These are phyloP conservation scores for Hirtodrosophila histrioides DNA, from an alignment of 2,888 invertebrate genomes.

Conservation along the genomic window DNA sequence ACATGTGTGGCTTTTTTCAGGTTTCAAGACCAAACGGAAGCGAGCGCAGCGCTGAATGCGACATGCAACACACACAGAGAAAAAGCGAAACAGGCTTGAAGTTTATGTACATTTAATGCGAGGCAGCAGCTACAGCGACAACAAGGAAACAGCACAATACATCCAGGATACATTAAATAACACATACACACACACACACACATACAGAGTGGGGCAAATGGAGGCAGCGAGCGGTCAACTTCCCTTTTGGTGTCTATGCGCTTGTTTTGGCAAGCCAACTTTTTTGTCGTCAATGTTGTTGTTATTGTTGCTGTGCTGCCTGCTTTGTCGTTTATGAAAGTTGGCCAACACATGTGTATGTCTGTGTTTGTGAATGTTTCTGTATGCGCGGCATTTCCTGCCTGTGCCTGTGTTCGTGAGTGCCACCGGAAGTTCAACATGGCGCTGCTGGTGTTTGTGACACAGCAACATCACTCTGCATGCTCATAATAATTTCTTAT, in stretches of 20 bases:
- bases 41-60: constrained; percentile 53
- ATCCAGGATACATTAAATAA: constrained; percentile 82
- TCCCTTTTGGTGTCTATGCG: constrained; percentile 72
- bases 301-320: constrained; percentile 29
- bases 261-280: constrained; percentile 66
- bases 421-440: constrained; percentile 68
- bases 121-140: constrained; percentile 53
- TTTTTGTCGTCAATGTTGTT: constrained; percentile 34
- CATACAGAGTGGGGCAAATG: constrained; percentile 37
- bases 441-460: constrained; percentile 58
- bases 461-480: constrained; percentile 46
- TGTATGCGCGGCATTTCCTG: constrained; percentile 55
- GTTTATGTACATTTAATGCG: constrained; percentile 74
- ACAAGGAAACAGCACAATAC: constrained; percentile 76
- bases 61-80: constrained; percentile 37
- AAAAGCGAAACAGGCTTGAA: constrained; percentile 23
- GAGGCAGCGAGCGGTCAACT: constrained; percentile 72
- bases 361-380: constrained; percentile 1
- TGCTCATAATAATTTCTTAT: constrained; percentile 79
- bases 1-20: constrained; percentile 62
- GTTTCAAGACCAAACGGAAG: constrained; percentile 76
- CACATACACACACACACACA: constrained; percentile 34
- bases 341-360: constrained; percentile 52
- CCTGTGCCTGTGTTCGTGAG: constrained; percentile 21
- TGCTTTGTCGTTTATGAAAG: constrained; percentile 62